Conservation (phyloP, 2,888 invertebrate species). For the Octonoba sinensis region DNA sequence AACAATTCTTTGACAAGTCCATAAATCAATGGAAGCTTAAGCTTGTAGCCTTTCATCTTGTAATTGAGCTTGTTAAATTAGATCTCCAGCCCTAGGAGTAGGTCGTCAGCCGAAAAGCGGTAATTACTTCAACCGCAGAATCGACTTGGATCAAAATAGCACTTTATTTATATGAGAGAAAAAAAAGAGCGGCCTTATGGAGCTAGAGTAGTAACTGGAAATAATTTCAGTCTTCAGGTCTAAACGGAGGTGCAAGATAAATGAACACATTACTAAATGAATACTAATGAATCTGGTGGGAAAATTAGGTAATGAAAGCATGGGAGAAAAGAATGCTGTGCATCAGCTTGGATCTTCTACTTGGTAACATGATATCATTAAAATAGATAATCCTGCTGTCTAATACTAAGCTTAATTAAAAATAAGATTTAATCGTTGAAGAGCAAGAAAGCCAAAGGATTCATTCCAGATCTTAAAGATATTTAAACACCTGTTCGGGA, state of each 20-base stretch:
- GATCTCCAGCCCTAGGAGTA: slow-evolving; percentile 13
- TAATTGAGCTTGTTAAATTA: slow-evolving; percentile 44
- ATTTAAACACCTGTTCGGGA: background rate
- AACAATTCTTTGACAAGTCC: slow-evolving; percentile 17
- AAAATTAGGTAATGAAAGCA: slow-evolving; percentile 45
- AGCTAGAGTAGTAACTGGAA: slow-evolving; percentile 5
- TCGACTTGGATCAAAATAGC: slow-evolving; percentile 31
- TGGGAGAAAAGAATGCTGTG: slow-evolving; percentile 2
- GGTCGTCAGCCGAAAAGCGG: slow-evolving; percentile 22
- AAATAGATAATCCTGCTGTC: slow-evolving; percentile 13
- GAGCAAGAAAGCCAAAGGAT: background rate
- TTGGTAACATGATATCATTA: background rate
- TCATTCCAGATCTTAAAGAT: background rate
- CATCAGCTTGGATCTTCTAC: slow-evolving; percentile 6
- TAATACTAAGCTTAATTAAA: background rate
- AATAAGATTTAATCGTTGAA: slow-evolving; percentile 16
- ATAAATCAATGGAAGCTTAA: slow-evolving; percentile 15
- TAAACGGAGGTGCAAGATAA: slow-evolving; percentile 35
- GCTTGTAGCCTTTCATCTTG: slow-evolving; percentile 20
- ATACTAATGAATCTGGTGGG: slow-evolving; percentile 33
- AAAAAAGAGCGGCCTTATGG: slow-evolving; percentile 4
- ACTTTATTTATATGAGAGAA: slow-evolving; percentile 31
- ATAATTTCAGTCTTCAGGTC: slow-evolving; percentile 19
- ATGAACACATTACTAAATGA: slow-evolving; percentile 40
- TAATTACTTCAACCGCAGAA: slow-evolving; percentile 35